Conservation (phyloP, 2,797 vertebrate genomes). For the Hipposideros larvatus region DNA sequence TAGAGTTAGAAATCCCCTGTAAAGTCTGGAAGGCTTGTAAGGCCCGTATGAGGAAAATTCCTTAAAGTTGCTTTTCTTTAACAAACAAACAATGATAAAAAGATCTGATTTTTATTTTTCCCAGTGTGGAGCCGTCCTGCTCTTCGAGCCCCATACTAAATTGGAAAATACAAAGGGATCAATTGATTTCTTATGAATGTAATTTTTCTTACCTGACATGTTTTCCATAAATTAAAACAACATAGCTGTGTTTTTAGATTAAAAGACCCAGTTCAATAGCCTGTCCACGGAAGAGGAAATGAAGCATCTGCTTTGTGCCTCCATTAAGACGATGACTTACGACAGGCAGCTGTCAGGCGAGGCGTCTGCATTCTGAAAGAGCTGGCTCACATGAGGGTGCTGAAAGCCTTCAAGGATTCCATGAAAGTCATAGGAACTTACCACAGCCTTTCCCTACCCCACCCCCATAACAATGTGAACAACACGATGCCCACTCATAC, state of each 20-base stretch:
- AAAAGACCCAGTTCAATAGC: not conserved
- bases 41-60: not conserved
- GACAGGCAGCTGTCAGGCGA: not conserved
- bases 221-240: conserved; percentile 50
- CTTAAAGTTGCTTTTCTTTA: conserved; percentile 23
- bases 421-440: not conserved
- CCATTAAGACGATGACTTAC: not conserved
- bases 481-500: rapidly evolving
- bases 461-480: not conserved
- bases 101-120: not conserved
- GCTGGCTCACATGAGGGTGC: rapidly evolving
- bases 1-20: not conserved
- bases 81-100: not conserved
- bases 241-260: conserved; percentile 22
- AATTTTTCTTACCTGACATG: conserved; percentile 64
- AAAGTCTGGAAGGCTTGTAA: not conserved
- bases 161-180: conserved; percentile 12
- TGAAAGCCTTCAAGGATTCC: not conserved
- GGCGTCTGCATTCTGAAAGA: not conserved
- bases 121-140: not conserved
- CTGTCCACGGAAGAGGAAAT: not conserved
- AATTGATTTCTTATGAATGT: conserved; percentile 30
- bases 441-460: not conserved
- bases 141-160: conserved; percentile 7
- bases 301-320: not conserved